phyloP scores from a whole-genome alignment of 2,113 vertebrate genomes.

The Recurvirostra avosetta region DNA sequence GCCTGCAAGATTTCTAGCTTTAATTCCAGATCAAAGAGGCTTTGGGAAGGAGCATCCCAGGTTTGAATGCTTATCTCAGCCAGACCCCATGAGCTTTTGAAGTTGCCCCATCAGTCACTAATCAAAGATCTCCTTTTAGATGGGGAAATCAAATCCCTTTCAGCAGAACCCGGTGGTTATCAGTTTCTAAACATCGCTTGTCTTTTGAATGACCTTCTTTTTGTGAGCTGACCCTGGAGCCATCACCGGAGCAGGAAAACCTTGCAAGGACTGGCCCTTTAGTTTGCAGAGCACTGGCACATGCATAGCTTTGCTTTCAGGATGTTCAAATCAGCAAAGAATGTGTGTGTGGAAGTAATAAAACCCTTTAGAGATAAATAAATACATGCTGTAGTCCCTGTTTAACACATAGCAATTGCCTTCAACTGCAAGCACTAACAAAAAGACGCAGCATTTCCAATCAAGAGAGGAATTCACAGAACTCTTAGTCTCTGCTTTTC shows the following conservation, averaged over 20 bases:
- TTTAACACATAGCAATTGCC: not conserved
- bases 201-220: constrained; percentile 36
- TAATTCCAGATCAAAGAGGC: constrained; percentile 66
- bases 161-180: constrained; percentile 37
- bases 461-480: not conserved
- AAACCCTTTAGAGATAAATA: constrained; percentile 48
- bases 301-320: not conserved
- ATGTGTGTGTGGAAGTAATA: constrained; percentile 44
- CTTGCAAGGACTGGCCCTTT: not conserved
- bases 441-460: not conserved
- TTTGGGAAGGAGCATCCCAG: constrained; percentile 41
- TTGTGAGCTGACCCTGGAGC: constrained; percentile 34
- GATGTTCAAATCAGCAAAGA: constrained; percentile 34
- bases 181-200: constrained; percentile 50
- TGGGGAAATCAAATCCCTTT: constrained; percentile 54
- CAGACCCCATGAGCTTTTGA: constrained; percentile 48
- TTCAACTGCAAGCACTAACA: not conserved
- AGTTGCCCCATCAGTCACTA: constrained; percentile 60
- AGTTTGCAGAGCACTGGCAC: not conserved
- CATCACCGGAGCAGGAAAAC: not conserved
- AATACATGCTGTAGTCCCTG: not conserved
- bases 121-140: constrained; percentile 62
- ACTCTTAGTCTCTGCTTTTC: not conserved
- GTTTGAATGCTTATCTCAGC: constrained; percentile 60
- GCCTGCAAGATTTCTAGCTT: constrained; percentile 20